Conservation (phyloP, 1,140 invertebrate genomes). For the Anadara kagoshimensis region DNA sequence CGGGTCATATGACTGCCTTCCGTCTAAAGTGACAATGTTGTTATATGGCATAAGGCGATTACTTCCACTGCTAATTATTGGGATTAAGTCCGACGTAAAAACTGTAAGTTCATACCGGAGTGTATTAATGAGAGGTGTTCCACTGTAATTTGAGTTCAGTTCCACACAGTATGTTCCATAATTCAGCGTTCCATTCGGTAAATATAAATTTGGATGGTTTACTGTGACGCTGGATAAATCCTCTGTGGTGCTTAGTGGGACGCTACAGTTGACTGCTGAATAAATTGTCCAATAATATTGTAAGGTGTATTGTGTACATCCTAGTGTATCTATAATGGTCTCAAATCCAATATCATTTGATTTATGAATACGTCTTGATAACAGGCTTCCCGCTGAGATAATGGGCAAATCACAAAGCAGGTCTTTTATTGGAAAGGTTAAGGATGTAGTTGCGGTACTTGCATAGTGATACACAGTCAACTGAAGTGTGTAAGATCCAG, state of each 20-base stretch:
- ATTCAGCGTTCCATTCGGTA: slow-evolving; percentile 23
- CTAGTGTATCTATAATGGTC: slow-evolving; percentile 44
- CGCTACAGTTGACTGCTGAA: slow-evolving; percentile 24
- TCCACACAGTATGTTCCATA: slow-evolving; percentile 53
- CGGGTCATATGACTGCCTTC: slow-evolving; percentile 56
- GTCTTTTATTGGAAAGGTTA: slow-evolving; percentile 47
- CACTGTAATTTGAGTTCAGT: slow-evolving; percentile 45
- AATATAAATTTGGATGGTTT: slow-evolving; percentile 30
- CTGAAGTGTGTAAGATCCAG: slow-evolving; percentile 38
- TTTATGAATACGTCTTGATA: slow-evolving; percentile 29
- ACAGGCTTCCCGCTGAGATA: slow-evolving; percentile 37
- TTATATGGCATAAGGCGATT: slow-evolving; percentile 20
- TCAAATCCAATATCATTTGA: slow-evolving; percentile 51
- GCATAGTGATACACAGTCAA: slow-evolving; percentile 48
- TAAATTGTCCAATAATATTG: slow-evolving; percentile 55
- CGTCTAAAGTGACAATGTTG: slow-evolving; percentile 45
- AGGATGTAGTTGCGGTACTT: slow-evolving; percentile 24
- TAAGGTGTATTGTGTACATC: slow-evolving; percentile 51
- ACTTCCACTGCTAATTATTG: slow-evolving; percentile 55
- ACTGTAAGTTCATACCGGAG: slow-evolving; percentile 50
- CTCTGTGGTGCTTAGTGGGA: slow-evolving; percentile 8
- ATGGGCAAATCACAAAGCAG: slow-evolving; percentile 49
- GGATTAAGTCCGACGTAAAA: slow-evolving; percentile 42
- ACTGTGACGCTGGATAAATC: slow-evolving; percentile 12
- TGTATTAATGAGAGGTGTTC: slow-evolving; percentile 50